A percentile compares a stretch with the other conserved stretches of the same genome.
These are phyloP conservation scores for Sphaerophoria taeniata DNA, from an alignment of 2,888 invertebrate species.

Conservation along the genomic window DNA sequence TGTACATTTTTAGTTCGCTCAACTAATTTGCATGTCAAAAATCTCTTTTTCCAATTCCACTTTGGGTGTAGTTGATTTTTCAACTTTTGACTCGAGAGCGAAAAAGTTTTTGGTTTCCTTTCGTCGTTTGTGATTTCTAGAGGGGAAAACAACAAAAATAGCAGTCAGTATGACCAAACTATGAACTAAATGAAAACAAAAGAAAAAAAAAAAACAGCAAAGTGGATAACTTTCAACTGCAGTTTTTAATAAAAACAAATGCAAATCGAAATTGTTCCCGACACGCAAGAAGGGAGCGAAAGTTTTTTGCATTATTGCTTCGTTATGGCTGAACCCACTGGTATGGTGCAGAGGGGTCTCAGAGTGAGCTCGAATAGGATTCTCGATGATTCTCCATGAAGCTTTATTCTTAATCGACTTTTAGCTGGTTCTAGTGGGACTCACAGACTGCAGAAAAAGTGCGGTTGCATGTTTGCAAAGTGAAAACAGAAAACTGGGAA, in stretches of 20 bases:
- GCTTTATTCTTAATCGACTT: slow-evolving; percentile 31
- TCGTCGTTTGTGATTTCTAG: neutral
- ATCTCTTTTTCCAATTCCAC: slow-evolving; percentile 30
- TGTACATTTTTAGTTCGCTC: slow-evolving; percentile 26
- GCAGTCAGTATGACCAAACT: slow-evolving; percentile 55
- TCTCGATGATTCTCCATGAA: neutral
- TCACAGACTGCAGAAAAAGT: slow-evolving; percentile 12
- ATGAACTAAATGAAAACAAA: neutral
- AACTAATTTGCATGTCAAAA: slow-evolving; percentile 56
- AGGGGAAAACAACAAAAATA: slow-evolving; percentile 38
- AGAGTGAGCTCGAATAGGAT: neutral
- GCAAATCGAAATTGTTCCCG: slow-evolving; percentile 62
- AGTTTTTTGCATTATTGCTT: slow-evolving; percentile 60
- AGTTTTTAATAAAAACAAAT: slow-evolving; percentile 67
- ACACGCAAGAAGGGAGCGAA: slow-evolving; percentile 35
- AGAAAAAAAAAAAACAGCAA: slow-evolving; percentile 51
- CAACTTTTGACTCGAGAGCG: slow-evolving; percentile 13
- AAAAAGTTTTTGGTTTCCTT: slow-evolving; percentile 11
- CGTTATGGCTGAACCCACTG: neutral
- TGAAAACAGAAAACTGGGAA: neutral
- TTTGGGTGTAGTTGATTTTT: slow-evolving; percentile 45
- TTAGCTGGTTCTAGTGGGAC: slow-evolving; percentile 15
- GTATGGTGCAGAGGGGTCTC: neutral
- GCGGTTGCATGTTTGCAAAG: slow-evolving; percentile 22
- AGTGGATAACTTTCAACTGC: slow-evolving; percentile 65